phyloP scores from a whole-genome alignment of 2,797 vertebrate species.

The Oceanodroma leucorhoa region DNA sequence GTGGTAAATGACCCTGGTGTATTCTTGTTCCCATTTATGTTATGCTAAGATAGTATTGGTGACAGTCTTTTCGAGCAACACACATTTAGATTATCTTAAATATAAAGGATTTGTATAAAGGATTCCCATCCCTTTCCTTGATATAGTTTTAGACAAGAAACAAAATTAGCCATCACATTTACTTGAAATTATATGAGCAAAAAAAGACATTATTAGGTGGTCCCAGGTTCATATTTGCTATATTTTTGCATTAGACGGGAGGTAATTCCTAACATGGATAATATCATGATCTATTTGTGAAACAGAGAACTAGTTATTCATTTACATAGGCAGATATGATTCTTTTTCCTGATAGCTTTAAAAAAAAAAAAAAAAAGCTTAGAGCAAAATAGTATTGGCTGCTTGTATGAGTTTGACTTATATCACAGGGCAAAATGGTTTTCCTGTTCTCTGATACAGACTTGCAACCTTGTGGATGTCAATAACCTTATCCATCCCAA shows the following conservation, averaged over 20 bases:
- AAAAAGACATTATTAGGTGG: not conserved
- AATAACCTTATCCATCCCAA: not conserved
- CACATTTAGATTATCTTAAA: not conserved
- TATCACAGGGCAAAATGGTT: not conserved
- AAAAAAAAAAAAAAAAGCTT: not conserved
- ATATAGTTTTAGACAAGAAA: not conserved
- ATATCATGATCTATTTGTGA: not conserved
- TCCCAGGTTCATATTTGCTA: not conserved
- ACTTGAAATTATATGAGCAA: not conserved
- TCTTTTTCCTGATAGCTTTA: not conserved
- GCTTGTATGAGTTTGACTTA: not conserved
- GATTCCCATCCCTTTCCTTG: not conserved
- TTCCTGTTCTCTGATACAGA: not conserved
- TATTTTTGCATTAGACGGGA: not conserved
- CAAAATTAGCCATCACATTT: not conserved
- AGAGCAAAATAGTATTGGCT: not conserved
- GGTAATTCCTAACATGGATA: not conserved
- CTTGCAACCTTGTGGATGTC: not conserved
- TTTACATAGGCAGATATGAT: accelerated
- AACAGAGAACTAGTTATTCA: not conserved
- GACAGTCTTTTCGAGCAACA: not conserved
- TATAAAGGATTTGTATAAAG: not conserved
- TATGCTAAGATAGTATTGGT: not conserved
- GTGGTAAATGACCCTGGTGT: not conserved
- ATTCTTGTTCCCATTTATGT: not conserved